A percentile compares a stretch with the other conserved stretches of the same genome.
These are phyloP conservation scores for Kryphioiulus occultus DNA, from an alignment of 2,888 invertebrate species.

Conservation along the genomic window DNA sequence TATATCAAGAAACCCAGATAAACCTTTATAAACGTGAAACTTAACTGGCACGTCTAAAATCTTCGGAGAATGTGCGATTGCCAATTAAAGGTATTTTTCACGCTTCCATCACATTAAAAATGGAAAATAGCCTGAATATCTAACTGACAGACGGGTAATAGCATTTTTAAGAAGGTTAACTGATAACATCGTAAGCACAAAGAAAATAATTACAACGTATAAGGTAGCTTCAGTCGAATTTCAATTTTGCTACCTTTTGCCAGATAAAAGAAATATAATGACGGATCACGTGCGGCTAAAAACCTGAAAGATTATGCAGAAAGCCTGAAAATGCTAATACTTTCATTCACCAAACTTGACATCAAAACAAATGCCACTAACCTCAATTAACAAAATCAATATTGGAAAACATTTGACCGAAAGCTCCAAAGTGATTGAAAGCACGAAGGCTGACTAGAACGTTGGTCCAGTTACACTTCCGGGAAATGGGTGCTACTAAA, in stretches of 20 bases:
- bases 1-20: background rate
- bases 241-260: background rate
- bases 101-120: background rate
- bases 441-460: background rate
- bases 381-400: background rate
- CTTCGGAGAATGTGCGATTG: background rate
- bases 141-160: background rate
- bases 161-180: background rate
- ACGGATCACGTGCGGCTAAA: background rate
- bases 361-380: background rate
- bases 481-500: background rate
- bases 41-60: background rate
- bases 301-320: background rate
- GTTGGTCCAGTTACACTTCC: background rate
- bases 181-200: background rate
- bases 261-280: background rate
- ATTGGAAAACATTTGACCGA: background rate
- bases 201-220: background rate
- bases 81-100: slow-evolving; percentile 19
- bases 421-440: background rate
- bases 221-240: background rate
- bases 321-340: background rate
- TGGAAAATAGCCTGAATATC: background rate
- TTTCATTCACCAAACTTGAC: background rate
- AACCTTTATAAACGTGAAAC: background rate